Conservation (phyloP, 1,140 invertebrate species). For the Rhizoglyphus robini region DNA sequence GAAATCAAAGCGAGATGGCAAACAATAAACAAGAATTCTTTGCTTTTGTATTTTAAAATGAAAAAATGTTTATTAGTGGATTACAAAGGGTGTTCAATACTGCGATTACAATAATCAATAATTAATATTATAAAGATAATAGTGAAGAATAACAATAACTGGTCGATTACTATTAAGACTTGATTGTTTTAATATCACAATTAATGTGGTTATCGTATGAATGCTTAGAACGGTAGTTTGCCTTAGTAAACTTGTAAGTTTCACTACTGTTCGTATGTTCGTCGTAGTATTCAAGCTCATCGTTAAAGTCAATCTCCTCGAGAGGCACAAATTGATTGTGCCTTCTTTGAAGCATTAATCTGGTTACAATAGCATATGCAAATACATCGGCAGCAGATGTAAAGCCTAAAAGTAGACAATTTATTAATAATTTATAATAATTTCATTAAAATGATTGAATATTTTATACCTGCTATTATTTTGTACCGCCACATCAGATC, state of each 20-base stretch:
- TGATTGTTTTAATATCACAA: too few relatives aligned
- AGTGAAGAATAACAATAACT: too few relatives aligned
- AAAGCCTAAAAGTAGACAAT: conserved; percentile 49
- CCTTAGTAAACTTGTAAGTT: conserved; percentile 5
- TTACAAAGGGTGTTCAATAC: neutral
- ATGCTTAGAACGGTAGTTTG: neutral
- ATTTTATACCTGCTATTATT: conserved; percentile 59
- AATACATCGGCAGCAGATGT: conserved; percentile 85
- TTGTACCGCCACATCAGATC: conserved; percentile 90
- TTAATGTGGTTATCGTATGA: too few relatives aligned
- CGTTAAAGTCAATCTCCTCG: conserved; percentile 8
- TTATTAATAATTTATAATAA: neutral
- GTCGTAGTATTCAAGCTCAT: conserved; percentile 17
- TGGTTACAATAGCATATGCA: conserved; percentile 82
- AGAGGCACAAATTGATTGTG: conserved; percentile 18
- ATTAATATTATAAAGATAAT: too few relatives aligned
- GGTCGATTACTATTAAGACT: too few relatives aligned
- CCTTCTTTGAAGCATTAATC: conserved; percentile 65
- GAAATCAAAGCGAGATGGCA: conserved; percentile 22
- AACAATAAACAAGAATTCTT: neutral
- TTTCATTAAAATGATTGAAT: neutral
- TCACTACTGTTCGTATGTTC: neutral
- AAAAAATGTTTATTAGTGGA: neutral
- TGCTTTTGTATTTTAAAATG: neutral
- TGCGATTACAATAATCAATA: too few relatives aligned